Base-by-base conservation (phyloP, 92 coral and sea anemone genomes). In the Umimayanthus chanpuru region DNA sequence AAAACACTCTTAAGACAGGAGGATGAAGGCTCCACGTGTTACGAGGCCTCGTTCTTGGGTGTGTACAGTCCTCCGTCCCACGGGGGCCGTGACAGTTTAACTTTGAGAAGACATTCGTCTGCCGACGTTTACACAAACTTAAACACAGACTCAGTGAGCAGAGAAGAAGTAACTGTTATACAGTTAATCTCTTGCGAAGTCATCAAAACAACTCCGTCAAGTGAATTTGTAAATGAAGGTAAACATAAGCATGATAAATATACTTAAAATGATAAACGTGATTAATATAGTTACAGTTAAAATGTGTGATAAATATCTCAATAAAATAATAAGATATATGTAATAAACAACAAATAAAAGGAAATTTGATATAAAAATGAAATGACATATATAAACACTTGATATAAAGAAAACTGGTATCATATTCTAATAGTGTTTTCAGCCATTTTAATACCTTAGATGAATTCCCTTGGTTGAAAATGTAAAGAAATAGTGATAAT, bases 131-230 rank as follows among this genome's bases (percentile, higher is more conserved):
- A 16, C 61, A 80, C 84, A 80, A 29, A 80, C n/a, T 9, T 80
- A 53, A 50, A 50, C 84, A 55, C 84, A 55, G 26, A 74, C 23
- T 58, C 84, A 4, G 40, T 53, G 32, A 30, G 43, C n/a, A 79
- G 83, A 25, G 83, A 79, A 30, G 71, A 28, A 64, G 30, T 20
- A 29, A 32, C 23, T 9, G 44, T 80, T 29, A 55, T 29, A 47
- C n/a, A 16, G 36, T 5, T 32, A 9, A 80, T 80, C 61, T 50
- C 84, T 11, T 80, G 41, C 56, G 71, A 53, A 29, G 84, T 28
- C 84, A 80, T 80, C 44, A 32, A 30, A 12, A 80, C 21, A 47
- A 2, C 68, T 80, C 30, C 84, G 39, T 74, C 79, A 29, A 49
- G 47, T 30, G 39, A 64, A 30, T 55, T 29, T 25, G 23, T 30